These are phyloP conservation scores for Drosophila parabipectinata DNA, from an alignment of 1,140 invertebrate genomes.

Conservation along the genomic window DNA sequence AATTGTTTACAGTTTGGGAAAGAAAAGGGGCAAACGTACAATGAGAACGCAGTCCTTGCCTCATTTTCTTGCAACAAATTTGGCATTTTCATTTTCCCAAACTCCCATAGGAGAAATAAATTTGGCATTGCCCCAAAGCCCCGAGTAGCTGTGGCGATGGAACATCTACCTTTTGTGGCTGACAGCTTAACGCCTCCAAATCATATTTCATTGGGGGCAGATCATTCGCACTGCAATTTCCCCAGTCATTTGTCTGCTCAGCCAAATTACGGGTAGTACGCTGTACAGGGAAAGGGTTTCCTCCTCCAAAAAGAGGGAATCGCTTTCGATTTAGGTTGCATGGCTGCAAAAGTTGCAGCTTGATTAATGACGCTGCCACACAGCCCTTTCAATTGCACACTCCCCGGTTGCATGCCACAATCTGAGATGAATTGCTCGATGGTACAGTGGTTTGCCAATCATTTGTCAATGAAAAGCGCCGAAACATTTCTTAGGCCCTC, in stretches of 20 bases:
- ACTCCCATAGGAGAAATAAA: conserved; percentile 24
- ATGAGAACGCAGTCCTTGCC: conserved; percentile 10
- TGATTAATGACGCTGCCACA: conserved; percentile 55
- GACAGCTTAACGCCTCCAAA: conserved; percentile 52
- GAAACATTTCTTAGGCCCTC: neutral
- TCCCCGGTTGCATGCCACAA: conserved; percentile 23
- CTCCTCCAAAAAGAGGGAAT: conserved; percentile 2
- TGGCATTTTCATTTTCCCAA: conserved; percentile 56
- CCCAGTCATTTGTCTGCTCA: conserved; percentile 59
- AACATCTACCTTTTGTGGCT: conserved; percentile 17
- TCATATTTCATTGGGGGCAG: conserved; percentile 49
- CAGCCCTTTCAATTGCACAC: conserved; percentile 56
- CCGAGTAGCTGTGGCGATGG: conserved; percentile 4
- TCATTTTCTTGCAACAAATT: conserved; percentile 55
- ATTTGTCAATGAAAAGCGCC: conserved; percentile 12
- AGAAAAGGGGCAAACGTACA: conserved; percentile 3
- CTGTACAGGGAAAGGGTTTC: conserved; percentile 10
- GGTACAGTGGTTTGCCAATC: conserved; percentile 22
- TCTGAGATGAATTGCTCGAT: conserved; percentile 38
- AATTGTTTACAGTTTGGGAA: conserved; percentile 31
- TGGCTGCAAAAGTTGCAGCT: conserved; percentile 57
- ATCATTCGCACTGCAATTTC: conserved; percentile 39
- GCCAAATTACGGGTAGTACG: conserved; percentile 40
- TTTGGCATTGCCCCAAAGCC: conserved; percentile 17
- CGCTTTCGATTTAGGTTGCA: conserved; percentile 41